These are phyloP conservation scores for Terebella lapidaria DNA, from an alignment of 2,888 invertebrate genomes.

Conservation along the genomic window DNA sequence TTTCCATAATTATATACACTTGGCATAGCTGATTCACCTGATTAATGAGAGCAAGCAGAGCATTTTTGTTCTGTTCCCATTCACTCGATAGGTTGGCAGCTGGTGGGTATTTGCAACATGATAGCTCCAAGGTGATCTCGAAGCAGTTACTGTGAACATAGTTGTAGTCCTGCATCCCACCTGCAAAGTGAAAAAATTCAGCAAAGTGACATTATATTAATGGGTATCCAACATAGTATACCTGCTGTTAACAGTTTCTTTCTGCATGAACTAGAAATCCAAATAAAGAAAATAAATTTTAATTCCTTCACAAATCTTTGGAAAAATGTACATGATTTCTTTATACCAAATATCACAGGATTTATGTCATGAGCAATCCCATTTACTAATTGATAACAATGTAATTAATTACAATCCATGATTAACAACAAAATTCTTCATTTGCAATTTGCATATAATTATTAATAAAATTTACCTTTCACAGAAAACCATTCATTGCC, in stretches of 20 bases:
- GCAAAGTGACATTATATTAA: not conserved
- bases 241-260: not conserved
- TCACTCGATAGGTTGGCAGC: constrained; percentile 72
- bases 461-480: constrained; percentile 53
- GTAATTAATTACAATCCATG: no score
- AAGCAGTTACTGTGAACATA: constrained; percentile 93
- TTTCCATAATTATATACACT: no score
- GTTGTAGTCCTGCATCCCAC: constrained; percentile 91
- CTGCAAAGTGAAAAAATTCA: constrained; percentile 48
- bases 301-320: no score
- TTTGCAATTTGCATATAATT: no score
- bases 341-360: no score
- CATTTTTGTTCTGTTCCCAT: constrained; percentile 84
- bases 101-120: constrained; percentile 89
- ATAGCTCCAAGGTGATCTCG: constrained; percentile 88
- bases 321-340: no score
- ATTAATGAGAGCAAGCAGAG: constrained; percentile 33
- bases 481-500: constrained; percentile 93
- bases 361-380: no score
- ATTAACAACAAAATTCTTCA: no score
- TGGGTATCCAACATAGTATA: not conserved
- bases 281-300: no score
- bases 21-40: constrained; percentile 20
- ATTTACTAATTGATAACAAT: no score
- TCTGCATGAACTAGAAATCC: not conserved